Conservation (phyloP, 2,797 vertebrate genomes). For the Halcyon smyrnensis region DNA sequence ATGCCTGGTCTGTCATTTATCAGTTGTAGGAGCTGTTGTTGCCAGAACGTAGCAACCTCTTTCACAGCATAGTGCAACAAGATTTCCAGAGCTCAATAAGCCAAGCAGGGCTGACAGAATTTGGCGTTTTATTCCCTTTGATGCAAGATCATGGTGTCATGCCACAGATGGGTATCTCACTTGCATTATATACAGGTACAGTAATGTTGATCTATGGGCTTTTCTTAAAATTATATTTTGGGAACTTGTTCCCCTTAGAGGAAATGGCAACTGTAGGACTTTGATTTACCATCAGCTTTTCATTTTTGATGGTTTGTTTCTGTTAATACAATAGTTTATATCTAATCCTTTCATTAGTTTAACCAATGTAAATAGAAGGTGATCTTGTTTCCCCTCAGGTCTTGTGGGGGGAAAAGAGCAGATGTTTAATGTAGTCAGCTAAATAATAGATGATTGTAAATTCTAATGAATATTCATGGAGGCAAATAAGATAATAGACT, state of each 20-base stretch:
- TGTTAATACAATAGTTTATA: not conserved
- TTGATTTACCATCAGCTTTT: not conserved
- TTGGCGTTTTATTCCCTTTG: not conserved
- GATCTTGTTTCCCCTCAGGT: not conserved
- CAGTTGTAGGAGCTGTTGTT: not conserved
- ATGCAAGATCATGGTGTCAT: not conserved
- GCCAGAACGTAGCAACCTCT: not conserved
- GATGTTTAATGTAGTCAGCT: not conserved
- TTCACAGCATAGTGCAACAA: not conserved
- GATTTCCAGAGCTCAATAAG: not conserved
- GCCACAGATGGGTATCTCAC: not conserved
- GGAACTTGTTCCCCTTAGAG: not conserved
- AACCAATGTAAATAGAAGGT: not conserved
- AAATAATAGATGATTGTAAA: slow-evolving; percentile 1
- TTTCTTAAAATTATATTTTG: not conserved
- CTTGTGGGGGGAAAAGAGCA: not conserved
- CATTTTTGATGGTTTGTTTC: not conserved
- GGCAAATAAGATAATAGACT: not conserved
- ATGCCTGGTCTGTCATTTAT: not conserved
- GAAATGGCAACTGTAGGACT: not conserved
- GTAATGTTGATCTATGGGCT: not conserved
- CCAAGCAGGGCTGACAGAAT: not conserved
- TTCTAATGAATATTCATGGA: slow-evolving; percentile 25
- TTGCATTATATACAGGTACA: not conserved
- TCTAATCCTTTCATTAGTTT: not conserved